These are phyloP conservation scores for Druon quercuslanigerum DNA, from an alignment of 1,140 invertebrate species.

Conservation along the genomic window DNA sequence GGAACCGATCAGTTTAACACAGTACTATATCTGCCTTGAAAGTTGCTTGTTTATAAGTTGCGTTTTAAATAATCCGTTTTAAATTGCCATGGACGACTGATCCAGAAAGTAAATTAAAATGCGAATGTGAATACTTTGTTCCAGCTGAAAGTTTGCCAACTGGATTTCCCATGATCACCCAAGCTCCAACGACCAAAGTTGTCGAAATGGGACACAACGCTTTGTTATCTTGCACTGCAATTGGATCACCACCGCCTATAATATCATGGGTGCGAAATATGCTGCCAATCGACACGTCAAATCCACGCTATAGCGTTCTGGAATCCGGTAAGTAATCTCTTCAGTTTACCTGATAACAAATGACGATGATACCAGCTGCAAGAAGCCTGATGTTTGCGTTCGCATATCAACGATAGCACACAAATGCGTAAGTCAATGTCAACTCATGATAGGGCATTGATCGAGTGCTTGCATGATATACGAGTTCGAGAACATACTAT, in stretches of 20 bases:
- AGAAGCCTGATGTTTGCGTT: neutral
- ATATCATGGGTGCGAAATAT: slow-evolving; percentile 96
- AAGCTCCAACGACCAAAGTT: slow-evolving; percentile 88
- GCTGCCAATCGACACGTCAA: slow-evolving; percentile 86
- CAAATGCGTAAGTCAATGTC: slow-evolving; percentile 69
- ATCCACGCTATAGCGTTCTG: slow-evolving; percentile 89
- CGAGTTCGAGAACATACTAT: slow-evolving; percentile 62
- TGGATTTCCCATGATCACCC: slow-evolving; percentile 93
- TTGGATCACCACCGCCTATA: slow-evolving; percentile 88
- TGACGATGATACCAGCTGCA: neutral
- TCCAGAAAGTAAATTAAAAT: neutral
- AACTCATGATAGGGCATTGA: slow-evolving; percentile 66
- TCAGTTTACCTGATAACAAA: neutral
- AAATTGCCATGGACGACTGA: no score
- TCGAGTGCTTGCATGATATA: slow-evolving; percentile 71
- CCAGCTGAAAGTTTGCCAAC: slow-evolving; percentile 89
- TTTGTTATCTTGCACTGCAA: slow-evolving; percentile 90
- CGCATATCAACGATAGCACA: neutral
- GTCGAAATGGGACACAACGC: slow-evolving; percentile 97
- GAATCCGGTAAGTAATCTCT: slow-evolving; percentile 81
- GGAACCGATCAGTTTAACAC: no score
- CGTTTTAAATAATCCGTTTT: no score
- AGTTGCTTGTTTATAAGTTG: no score
- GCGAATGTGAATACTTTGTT: slow-evolving; percentile 66
- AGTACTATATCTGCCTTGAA: no score